phyloP scores from a whole-genome alignment of 1,140 invertebrate genomes.

The Dufourea novaeangliae region DNA sequence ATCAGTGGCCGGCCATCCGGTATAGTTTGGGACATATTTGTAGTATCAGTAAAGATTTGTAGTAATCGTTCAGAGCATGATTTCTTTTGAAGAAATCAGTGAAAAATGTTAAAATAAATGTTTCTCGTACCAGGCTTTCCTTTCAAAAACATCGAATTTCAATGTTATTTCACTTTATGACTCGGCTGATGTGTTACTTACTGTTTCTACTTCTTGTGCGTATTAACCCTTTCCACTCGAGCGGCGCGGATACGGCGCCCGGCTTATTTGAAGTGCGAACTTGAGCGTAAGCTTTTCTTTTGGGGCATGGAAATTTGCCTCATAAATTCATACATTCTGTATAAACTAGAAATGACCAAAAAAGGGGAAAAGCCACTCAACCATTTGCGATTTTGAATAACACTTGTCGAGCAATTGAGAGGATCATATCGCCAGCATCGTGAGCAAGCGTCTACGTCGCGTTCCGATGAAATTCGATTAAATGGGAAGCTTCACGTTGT shows the following conservation, averaged over 20 bases:
- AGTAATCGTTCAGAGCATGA: too few relatives aligned
- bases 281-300: constrained; percentile 5
- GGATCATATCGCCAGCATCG: neutral
- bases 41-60: too few relatives aligned
- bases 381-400: constrained; percentile 15
- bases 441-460: neutral
- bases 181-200: too few relatives aligned
- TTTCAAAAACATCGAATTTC: too few relatives aligned
- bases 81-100: too few relatives aligned
- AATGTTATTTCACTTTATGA: too few relatives aligned
- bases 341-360: constrained; percentile 20
- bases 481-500: neutral
- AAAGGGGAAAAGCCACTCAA: constrained; percentile 20
- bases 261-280: neutral
- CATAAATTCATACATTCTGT: constrained; percentile 14
- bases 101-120: too few relatives aligned
- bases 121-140: too few relatives aligned
- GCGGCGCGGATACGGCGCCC: constrained; percentile 34
- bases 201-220: too few relatives aligned
- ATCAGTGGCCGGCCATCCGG: too few relatives aligned
- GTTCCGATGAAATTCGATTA: constrained; percentile 10
- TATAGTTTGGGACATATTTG: too few relatives aligned
- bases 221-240: constrained; percentile 51
- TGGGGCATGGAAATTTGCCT: constrained; percentile 19
- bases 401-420: constrained; percentile 21